Evolutionary conservation across 2,797 vertebrate genomes (phyloP).

Genomic region (Enoplosus armatus): DNA sequence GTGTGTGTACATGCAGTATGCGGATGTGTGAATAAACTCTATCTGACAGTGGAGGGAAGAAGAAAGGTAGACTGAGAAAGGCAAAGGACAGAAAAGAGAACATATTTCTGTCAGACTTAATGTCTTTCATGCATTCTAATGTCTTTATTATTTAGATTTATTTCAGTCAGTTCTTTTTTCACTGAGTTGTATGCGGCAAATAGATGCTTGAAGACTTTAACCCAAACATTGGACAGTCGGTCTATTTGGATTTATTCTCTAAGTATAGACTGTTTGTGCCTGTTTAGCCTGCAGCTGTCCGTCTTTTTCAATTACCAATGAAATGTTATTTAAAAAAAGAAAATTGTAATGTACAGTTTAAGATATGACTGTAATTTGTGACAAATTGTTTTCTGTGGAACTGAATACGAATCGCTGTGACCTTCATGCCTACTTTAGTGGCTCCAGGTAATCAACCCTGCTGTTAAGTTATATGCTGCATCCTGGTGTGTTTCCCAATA

Average conservation of each 20-base stretch:
- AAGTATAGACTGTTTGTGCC: neutral
- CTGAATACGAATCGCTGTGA: neutral
- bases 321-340: neutral
- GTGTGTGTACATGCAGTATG: neutral
- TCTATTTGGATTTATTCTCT: neutral
- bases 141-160: constrained; percentile 35
- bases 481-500: neutral
- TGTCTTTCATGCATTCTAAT: constrained; percentile 30
- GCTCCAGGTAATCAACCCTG: neutral
- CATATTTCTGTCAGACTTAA: neutral
- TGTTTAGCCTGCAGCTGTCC: neutral
- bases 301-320: neutral
- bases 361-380: neutral
- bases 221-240: neutral
- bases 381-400: neutral
- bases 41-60: constrained; percentile 4
- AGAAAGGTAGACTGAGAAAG: constrained; percentile 2
- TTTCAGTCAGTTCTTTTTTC: constrained; percentile 1
- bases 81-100: neutral
- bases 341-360: neutral
- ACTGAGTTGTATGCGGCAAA: neutral
- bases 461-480: neutral
- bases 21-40: constrained; percentile 22
- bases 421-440: neutral
- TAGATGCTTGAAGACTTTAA: neutral